phyloP scores from a whole-genome alignment of 1,140 invertebrate genomes.

The Aphis gossypii region DNA sequence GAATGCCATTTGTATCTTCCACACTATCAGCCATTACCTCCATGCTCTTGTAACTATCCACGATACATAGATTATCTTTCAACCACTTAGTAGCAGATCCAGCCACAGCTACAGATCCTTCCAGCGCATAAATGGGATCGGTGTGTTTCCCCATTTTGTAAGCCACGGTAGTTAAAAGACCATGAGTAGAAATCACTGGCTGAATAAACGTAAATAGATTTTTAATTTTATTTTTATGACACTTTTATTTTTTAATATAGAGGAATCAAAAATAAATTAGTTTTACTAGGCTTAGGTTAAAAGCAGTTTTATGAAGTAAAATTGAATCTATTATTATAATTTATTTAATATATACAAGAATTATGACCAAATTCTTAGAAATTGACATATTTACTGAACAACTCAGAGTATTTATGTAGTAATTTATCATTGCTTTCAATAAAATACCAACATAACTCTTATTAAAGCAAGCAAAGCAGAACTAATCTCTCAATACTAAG shows the following conservation, averaged over 20 bases:
- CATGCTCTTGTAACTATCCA: constrained; percentile 68
- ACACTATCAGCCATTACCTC: constrained; percentile 72
- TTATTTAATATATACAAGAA: not conserved
- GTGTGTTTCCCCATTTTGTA: constrained; percentile 85
- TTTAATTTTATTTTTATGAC: not conserved
- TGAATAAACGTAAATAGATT: constrained; percentile 64
- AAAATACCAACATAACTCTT: not conserved
- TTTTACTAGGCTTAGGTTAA: not conserved
- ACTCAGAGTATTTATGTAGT: not conserved
- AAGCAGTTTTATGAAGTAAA: not conserved
- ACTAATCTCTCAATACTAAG: not conserved
- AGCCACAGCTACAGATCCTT: constrained; percentile 94
- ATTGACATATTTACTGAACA: not conserved
- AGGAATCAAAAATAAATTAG: not conserved
- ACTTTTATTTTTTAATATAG: not conserved
- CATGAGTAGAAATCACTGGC: constrained; percentile 83
- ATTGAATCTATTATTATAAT: not conserved
- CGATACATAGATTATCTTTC: constrained; percentile 71
- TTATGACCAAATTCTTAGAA: too few relatives aligned
- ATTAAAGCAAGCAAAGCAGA: not conserved
- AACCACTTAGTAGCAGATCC: constrained; percentile 78
- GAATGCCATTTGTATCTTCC: constrained; percentile 77
- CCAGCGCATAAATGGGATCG: constrained; percentile 84
- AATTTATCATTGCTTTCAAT: not conserved
- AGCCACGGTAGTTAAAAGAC: constrained; percentile 91